Conservation (phyloP, 2,113 vertebrate species). For the Talpa occidentalis region DNA sequence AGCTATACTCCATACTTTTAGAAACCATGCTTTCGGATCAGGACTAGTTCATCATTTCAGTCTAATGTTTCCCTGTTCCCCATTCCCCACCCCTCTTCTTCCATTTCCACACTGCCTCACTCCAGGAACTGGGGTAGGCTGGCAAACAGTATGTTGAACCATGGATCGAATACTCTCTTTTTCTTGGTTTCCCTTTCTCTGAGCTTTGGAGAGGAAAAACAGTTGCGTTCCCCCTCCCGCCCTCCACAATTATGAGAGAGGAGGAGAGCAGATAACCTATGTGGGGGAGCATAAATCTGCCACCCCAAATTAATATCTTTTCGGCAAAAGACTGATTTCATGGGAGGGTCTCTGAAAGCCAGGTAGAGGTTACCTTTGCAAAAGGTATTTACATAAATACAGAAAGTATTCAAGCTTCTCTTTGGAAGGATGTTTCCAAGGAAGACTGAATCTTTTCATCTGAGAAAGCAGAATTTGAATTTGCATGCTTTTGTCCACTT, state of each 20-base stretch:
- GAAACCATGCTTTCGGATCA: neutral
- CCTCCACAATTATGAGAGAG: neutral
- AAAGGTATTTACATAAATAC: no score
- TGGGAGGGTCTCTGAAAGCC: no score
- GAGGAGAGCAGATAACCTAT: neutral
- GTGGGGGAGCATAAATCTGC: no score
- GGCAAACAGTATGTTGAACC: neutral
- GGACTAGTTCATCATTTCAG: neutral
- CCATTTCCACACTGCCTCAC: neutral
- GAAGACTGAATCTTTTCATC: no score
- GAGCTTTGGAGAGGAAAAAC: neutral
- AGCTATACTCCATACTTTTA: neutral
- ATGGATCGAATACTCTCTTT: neutral
- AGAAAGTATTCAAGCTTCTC: no score
- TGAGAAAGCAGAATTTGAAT: no score
- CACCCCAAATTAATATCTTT: no score
- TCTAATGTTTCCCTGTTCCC: neutral
- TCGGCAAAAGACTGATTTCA: no score
- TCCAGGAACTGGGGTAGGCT: neutral
- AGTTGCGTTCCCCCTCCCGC: neutral
- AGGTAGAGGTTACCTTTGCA: no score
- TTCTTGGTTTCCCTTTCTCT: neutral
- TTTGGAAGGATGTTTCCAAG: no score
- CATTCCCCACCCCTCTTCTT: neutral
- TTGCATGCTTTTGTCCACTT: no score